Conservation (phyloP, 2,797 vertebrate genomes). For the Calcarius lapponicus region DNA sequence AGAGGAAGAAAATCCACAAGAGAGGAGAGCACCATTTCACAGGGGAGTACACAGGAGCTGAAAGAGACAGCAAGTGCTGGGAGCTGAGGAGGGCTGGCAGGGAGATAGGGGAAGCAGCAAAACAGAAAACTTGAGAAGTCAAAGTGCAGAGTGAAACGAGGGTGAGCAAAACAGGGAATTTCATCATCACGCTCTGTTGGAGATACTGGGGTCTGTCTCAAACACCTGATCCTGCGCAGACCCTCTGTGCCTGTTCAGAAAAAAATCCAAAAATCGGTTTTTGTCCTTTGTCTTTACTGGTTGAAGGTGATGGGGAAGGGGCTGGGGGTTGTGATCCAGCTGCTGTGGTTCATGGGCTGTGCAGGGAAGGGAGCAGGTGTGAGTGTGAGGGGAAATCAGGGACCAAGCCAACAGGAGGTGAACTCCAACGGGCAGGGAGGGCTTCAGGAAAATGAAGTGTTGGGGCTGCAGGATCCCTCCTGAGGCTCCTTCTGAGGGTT, state of each 20-base stretch:
- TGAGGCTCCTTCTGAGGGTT: neutral
- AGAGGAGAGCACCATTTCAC: neutral
- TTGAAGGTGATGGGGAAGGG: neutral
- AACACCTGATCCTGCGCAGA: rapidly evolving
- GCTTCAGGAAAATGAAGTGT: neutral
- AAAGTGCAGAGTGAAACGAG: neutral
- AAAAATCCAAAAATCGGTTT: neutral
- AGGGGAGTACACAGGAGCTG: neutral
- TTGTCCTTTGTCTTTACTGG: neutral
- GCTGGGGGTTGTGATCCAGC: rapidly evolving
- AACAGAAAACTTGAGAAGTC: neutral
- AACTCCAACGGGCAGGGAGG: neutral
- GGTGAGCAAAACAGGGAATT: neutral
- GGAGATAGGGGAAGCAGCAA: neutral
- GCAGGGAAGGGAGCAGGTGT: neutral
- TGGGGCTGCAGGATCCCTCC: neutral
- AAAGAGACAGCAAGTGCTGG: neutral
- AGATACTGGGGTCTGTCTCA: neutral
- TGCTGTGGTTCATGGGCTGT: neutral
- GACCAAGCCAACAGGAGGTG: neutral
- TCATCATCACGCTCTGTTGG: rapidly evolving
- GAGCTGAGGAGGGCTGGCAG: neutral
- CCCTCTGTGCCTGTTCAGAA: neutral
- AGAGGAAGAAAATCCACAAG: neutral
- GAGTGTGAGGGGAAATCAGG: rapidly evolving